These are phyloP conservation scores for Cinara cedri DNA, from an alignment of 2,888 invertebrate genomes.

Conservation along the genomic window DNA sequence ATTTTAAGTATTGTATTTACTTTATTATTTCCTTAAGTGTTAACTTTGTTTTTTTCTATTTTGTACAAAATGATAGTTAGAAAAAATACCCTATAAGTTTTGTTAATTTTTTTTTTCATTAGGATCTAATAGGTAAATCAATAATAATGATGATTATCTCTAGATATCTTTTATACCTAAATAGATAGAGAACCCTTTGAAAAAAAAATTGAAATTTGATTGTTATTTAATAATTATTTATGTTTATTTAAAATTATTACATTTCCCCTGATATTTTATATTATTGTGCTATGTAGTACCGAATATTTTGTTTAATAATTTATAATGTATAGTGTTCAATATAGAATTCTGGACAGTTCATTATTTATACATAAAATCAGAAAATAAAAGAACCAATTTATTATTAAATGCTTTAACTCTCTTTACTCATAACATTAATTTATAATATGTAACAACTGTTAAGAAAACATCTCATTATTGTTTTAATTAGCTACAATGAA, in stretches of 20 bases:
- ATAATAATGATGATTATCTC: slow-evolving; percentile 31
- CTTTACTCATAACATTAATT: neutral
- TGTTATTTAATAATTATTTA: slow-evolving; percentile 56
- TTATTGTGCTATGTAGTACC: slow-evolving; percentile 55
- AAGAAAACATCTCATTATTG: too few species aligned
- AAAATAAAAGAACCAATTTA: slow-evolving; percentile 57
- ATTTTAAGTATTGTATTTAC: slow-evolving; percentile 56
- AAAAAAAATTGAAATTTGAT: slow-evolving; percentile 52
- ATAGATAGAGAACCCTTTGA: slow-evolving; percentile 42
- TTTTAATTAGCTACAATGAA: too few species aligned
- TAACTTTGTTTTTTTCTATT: slow-evolving; percentile 57
- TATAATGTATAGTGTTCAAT: slow-evolving; percentile 56
- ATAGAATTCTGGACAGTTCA: slow-evolving; percentile 55
- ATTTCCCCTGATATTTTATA: slow-evolving; percentile 48
- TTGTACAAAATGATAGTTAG: slow-evolving; percentile 53
- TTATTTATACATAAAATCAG: slow-evolving; percentile 54
- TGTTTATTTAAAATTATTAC: slow-evolving; percentile 51
- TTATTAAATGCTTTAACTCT: slow-evolving; percentile 33
- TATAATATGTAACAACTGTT: neutral
- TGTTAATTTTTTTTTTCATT: slow-evolving; percentile 53
- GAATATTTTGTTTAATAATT: slow-evolving; percentile 55
- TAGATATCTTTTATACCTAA: slow-evolving; percentile 52
- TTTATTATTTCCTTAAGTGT: slow-evolving; percentile 55
- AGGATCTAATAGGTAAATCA: slow-evolving; percentile 51
- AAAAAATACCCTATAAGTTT: slow-evolving; percentile 47